Conservation (phyloP, 2,888 invertebrate species). For the Mesorhabditis spiculigera region DNA sequence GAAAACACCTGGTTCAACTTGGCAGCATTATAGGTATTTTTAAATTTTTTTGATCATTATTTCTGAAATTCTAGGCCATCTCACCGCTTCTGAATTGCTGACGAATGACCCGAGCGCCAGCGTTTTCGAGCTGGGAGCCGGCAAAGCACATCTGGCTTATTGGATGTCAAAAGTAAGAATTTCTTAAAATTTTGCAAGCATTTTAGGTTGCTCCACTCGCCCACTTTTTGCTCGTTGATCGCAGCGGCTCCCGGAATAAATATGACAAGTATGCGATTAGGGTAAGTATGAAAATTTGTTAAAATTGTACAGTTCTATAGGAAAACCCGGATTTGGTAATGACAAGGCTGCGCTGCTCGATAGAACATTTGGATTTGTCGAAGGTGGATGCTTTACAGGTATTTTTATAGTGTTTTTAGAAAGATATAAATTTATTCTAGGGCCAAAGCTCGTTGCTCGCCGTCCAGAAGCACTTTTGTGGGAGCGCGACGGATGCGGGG, state of each 20-base stretch:
- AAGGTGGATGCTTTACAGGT: slow-evolving; percentile 30
- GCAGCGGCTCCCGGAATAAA: slow-evolving; percentile 45
- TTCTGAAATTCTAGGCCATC: slow-evolving; percentile 26
- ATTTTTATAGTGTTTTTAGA: neutral
- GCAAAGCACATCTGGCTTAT: slow-evolving; percentile 48
- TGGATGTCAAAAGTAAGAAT: slow-evolving; percentile 36
- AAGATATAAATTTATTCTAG: slow-evolving; percentile 19
- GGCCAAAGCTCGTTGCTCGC: slow-evolving; percentile 24
- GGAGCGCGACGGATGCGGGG: slow-evolving; percentile 49
- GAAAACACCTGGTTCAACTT: slow-evolving; percentile 43
- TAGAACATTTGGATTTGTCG: slow-evolving; percentile 49
- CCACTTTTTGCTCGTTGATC: slow-evolving; percentile 42
- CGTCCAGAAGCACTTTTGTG: slow-evolving; percentile 52
- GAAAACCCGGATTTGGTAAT: slow-evolving; percentile 31
- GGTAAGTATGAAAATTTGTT: slow-evolving; percentile 16
- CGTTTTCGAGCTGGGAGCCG: slow-evolving; percentile 48
- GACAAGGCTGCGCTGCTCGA: slow-evolving; percentile 41
- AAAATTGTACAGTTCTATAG: slow-evolving; percentile 13
- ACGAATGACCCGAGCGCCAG: slow-evolving; percentile 16
- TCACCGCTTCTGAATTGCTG: slow-evolving; percentile 19
- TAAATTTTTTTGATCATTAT: neutral
- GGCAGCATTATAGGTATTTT: slow-evolving; percentile 42
- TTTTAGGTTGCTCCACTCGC: slow-evolving; percentile 25
- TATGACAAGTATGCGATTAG: slow-evolving; percentile 36
- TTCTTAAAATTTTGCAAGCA: neutral